These are phyloP conservation scores for Drosophila tripunctata DNA, from an alignment of 2,888 invertebrate genomes.

Conservation along the genomic window DNA sequence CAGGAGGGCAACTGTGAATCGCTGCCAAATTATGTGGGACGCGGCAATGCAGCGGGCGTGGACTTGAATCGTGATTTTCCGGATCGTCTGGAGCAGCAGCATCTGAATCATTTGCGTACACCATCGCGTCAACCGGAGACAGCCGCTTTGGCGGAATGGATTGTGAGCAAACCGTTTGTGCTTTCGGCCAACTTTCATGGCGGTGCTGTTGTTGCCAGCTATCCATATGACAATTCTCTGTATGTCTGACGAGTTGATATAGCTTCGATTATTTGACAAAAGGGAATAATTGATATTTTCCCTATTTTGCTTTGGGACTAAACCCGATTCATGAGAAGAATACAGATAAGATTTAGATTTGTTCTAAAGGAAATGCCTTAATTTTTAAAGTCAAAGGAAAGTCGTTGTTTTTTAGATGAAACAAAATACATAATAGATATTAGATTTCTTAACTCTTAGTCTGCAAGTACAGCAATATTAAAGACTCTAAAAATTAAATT, in stretches of 20 bases:
- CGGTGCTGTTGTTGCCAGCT: constrained; percentile 98
- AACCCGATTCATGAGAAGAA: too few relatives aligned
- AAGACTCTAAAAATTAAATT: too few relatives aligned
- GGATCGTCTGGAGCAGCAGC: constrained; percentile 89
- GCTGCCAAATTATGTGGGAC: constrained; percentile 87
- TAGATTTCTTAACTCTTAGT: too few relatives aligned
- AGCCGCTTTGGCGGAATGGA: constrained; percentile 94
- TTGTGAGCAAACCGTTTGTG: constrained; percentile 93
- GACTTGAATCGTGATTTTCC: constrained; percentile 97
- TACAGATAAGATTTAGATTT: too few relatives aligned
- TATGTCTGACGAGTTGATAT: constrained; percentile 85
- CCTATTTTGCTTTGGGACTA: too few relatives aligned
- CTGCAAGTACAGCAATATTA: too few relatives aligned
- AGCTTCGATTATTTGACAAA: too few relatives aligned
- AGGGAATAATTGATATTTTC: too few relatives aligned
- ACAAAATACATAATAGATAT: too few relatives aligned
- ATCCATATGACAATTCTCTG: constrained; percentile 96
- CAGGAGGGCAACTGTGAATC: constrained; percentile 93
- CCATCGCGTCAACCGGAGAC: constrained; percentile 93
- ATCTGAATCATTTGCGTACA: constrained; percentile 77
- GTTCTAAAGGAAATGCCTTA: too few relatives aligned
- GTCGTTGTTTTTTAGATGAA: too few relatives aligned
- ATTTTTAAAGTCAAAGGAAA: too few relatives aligned
- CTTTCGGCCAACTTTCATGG: constrained; percentile 97
- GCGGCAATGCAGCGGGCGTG: constrained; percentile 91